Percentiles rank a stretch among this genome's conserved stretches.
Evolutionary conservation across 2,797 vertebrate species (phyloP).

Genomic region (Sphenodon punctatus): DNA sequence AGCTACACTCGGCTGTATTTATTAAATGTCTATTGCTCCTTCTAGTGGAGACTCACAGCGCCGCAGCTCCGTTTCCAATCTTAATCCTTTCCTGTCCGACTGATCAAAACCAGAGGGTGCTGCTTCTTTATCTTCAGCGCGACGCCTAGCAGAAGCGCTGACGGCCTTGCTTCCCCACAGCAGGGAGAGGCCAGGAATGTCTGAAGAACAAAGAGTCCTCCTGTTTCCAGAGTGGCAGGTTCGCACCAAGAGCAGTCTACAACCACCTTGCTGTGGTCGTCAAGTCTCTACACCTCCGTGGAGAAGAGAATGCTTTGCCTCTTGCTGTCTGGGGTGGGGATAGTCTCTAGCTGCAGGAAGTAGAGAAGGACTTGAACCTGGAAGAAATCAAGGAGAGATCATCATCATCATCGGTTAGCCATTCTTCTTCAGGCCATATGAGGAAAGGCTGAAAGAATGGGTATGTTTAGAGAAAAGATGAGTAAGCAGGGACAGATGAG

Average conservation of each 20-base stretch:
- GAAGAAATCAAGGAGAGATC: not conserved
- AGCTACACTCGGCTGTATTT: constrained; percentile 23
- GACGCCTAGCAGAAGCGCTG: constrained; percentile 32
- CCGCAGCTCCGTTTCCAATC: constrained; percentile 12
- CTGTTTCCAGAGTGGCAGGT: not conserved
- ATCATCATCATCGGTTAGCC: no score
- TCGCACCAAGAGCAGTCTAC: not conserved
- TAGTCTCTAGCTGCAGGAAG: constrained; percentile 92
- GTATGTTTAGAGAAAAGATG: no score
- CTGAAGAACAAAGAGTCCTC: not conserved
- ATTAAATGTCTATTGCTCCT: constrained; percentile 55
- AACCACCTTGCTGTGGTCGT: not conserved
- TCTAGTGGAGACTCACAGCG: constrained; percentile 41
- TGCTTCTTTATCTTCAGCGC: constrained; percentile 8
- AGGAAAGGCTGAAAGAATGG: no score
- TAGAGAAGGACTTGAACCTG: constrained; percentile 95
- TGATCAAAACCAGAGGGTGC: not conserved
- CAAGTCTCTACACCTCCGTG: constrained; percentile 85
- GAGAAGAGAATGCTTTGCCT: constrained; percentile 94
- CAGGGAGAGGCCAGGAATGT: not conserved
- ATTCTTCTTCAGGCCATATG: no score
- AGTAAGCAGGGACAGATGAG: no score
- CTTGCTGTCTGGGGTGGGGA: constrained; percentile 93
- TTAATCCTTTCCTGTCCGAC: constrained; percentile 1
- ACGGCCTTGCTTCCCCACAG: not conserved